Conservation (phyloP, 1,140 invertebrate genomes). For the Rhyacophila brunnea region DNA sequence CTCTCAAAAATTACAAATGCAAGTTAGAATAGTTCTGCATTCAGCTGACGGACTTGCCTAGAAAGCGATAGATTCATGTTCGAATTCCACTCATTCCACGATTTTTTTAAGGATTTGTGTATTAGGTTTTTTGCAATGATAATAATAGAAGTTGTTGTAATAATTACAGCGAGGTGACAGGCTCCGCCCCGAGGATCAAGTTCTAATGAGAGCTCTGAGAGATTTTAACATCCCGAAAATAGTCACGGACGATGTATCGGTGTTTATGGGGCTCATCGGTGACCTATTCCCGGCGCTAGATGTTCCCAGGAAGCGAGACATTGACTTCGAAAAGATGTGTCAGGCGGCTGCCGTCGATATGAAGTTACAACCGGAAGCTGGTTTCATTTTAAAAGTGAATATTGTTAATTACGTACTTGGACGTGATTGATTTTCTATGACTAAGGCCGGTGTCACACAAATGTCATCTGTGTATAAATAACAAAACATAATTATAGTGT, state of each 20-base stretch:
- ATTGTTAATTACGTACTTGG: too few species aligned
- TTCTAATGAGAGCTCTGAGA: slow-evolving; percentile 79
- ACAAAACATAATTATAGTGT: too few species aligned
- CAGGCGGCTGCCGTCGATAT: slow-evolving; percentile 76
- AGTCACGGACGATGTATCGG: slow-evolving; percentile 82
- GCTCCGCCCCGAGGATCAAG: slow-evolving; percentile 71
- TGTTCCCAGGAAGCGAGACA: slow-evolving; percentile 79
- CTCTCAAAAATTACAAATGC: too few species aligned
- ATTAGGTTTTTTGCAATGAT: too few species aligned
- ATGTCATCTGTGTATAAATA: not conserved
- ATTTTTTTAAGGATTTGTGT: too few species aligned
- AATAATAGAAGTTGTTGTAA: too few species aligned
- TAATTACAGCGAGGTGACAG: slow-evolving; percentile 61
- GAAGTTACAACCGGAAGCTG: slow-evolving; percentile 87
- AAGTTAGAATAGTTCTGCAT: too few species aligned
- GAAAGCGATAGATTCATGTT: too few species aligned
- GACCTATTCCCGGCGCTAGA: slow-evolving; percentile 88
- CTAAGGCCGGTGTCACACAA: too few species aligned
- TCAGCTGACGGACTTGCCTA: too few species aligned
- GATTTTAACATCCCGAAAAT: slow-evolving; percentile 95
- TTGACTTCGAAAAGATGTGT: slow-evolving; percentile 81
- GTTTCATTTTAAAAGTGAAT: slow-evolving; percentile 76
- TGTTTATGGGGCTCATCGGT: slow-evolving; percentile 90
- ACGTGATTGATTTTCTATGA: too few species aligned
- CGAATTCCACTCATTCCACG: too few species aligned